Base-by-base conservation (phyloP, 1,140 invertebrate genomes). In the Leucophenga varia region DNA sequence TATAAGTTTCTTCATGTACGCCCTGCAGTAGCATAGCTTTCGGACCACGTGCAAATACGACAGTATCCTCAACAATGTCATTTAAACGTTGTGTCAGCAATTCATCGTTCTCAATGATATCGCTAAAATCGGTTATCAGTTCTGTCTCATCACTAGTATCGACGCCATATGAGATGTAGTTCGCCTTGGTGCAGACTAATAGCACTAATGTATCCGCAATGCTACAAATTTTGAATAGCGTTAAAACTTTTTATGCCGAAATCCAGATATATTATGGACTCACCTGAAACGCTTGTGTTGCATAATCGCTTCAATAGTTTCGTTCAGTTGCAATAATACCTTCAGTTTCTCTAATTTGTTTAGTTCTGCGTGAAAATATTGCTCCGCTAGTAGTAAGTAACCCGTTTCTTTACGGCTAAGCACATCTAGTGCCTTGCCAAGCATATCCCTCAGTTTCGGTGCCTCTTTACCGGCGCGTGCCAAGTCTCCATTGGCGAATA, bases 1-100 rank as follows among this genome's bases (percentile, higher is more conserved):
- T 34, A 5, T 65, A 72, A 17, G 56, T 71, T 17, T 67, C 64
- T 3, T 63, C 55, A 22, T 43, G 64, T 0, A 70, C 43, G 0
- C 68, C 61, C 20, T 49, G 53, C 21, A 72, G 64, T 2, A 72
- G 35, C 6, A 50, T 31, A 3, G 68, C 57, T 6, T 54, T 59
- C 10, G 64, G 68, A 4, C 64, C 64, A n/a, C 36, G 31, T 0
- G 64, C 64, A 45, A 69, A 64, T 3, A 69, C 32, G 2, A 69
- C 21, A 30, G 44, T 25, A 44, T 59, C 43, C 58, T 61, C 18
- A 56, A 57, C 2, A 49, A 38, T 45, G 58, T 40, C 17, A 35
- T 13, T 17, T 5, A 35, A 4, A 6, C 54, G 19, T 8, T 45
- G 28, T 1, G 59, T 2, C 6, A 43, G 28, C 1, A 14, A 1